phyloP scores from a whole-genome alignment of 2,797 vertebrate genomes.

The Anomalospiza imberbis region DNA sequence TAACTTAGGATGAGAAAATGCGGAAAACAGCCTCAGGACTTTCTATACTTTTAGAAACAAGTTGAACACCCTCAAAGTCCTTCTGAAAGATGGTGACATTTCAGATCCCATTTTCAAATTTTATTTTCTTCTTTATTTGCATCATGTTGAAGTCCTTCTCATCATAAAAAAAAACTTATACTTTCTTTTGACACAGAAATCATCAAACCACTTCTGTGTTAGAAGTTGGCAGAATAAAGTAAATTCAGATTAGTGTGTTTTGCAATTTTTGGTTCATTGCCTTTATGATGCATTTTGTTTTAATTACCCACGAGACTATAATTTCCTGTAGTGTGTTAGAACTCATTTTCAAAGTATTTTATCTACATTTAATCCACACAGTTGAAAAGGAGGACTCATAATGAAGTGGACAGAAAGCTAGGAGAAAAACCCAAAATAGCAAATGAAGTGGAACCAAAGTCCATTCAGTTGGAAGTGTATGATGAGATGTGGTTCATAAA shows the following conservation, averaged over 20 bases:
- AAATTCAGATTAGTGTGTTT: background rate
- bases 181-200: background rate
- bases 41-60: background rate
- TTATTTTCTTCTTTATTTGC: background rate
- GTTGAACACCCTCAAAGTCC: rapidly evolving
- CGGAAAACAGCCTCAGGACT: background rate
- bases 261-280: background rate
- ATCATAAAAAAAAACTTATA: background rate
- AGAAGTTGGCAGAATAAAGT: background rate
- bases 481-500: background rate
- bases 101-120: background rate
- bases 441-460: conserved; percentile 22
- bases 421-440: background rate
- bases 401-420: background rate
- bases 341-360: conserved; percentile 17
- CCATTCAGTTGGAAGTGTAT: background rate
- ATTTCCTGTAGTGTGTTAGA: background rate
- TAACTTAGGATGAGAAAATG: background rate
- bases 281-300: conserved; percentile 20
- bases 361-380: conserved; percentile 1
- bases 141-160: background rate
- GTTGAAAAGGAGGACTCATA: background rate
- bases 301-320: background rate
- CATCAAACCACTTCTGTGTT: background rate
- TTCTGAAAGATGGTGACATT: background rate